A percentile compares a stretch with the other conserved stretches of the same genome.
Conservation (phyloP, 2,797 vertebrate genomes). For the Micropoecilia bifurca region DNA sequence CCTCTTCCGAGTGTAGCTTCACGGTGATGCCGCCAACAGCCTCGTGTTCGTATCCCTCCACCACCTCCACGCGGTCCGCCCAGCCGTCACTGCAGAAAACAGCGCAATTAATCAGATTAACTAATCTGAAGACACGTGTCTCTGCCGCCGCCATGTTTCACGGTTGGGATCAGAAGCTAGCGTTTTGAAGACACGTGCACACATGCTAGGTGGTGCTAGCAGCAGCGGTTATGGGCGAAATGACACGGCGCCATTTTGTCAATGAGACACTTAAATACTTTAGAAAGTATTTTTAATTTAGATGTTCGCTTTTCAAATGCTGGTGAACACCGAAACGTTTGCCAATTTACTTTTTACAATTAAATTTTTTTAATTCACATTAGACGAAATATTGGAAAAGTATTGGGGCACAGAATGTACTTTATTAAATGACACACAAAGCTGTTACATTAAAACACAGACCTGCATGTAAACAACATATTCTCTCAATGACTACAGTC, state of each 20-base stretch:
- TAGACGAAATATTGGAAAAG: too few relatives aligned
- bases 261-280: background rate
- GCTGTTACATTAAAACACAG: background rate
- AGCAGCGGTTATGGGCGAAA: too few relatives aligned
- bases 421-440: background rate
- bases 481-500: too few relatives aligned
- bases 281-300: background rate
- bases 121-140: background rate
- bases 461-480: background rate
- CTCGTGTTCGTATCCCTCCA: constrained; percentile 95
- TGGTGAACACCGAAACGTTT: background rate
- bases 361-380: background rate
- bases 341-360: background rate
- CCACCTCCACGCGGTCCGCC: constrained; percentile 98
- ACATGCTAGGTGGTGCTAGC: too few relatives aligned
- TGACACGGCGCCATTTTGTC: too few relatives aligned
- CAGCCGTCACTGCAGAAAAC: constrained; percentile 89
- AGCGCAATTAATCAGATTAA: constrained; percentile 15
- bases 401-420: background rate
- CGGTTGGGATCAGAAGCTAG: background rate
- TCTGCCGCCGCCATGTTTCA: background rate
- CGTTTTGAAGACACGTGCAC: background rate
- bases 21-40: constrained; percentile 96
- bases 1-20: constrained; percentile 94
- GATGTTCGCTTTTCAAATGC: background rate